Evolutionary conservation across 2,888 invertebrate genomes (phyloP).

Genomic region (Noctua pronuba): DNA sequence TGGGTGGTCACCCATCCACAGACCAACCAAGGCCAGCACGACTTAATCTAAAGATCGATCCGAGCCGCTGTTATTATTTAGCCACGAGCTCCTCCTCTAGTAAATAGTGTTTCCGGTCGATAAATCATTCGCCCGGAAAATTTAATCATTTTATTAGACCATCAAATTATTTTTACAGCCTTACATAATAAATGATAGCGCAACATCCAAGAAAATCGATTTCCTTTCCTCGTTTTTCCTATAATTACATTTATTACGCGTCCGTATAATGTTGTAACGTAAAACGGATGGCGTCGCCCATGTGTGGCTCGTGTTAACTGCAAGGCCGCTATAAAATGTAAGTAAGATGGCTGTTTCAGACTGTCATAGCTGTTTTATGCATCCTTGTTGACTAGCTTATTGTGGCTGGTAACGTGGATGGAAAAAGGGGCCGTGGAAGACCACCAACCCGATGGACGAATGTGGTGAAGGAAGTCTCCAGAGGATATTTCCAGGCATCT

Average conservation of each 20-base stretch:
- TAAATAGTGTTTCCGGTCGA: not conserved
- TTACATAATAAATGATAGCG: slow-evolving; percentile 32
- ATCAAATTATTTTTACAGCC: slow-evolving; percentile 34
- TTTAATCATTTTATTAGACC: slow-evolving; percentile 21
- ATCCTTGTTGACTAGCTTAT: slow-evolving; percentile 23
- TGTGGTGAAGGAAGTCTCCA: too few relatives aligned
- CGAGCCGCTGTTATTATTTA: too few relatives aligned
- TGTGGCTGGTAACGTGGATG: too few relatives aligned
- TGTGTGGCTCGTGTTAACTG: slow-evolving; percentile 34
- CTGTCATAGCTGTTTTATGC: slow-evolving; percentile 5
- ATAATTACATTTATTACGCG: slow-evolving; percentile 45
- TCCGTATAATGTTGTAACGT: slow-evolving; percentile 42
- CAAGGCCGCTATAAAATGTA: slow-evolving; percentile 61
- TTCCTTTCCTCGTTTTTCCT: slow-evolving; percentile 46
- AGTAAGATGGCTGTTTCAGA: slow-evolving; percentile 36
- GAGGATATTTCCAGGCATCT: too few relatives aligned
- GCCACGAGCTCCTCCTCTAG: too few relatives aligned
- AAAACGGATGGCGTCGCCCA: slow-evolving; percentile 50
- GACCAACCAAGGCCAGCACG: too few relatives aligned
- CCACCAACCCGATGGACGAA: too few relatives aligned
- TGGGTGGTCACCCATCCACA: too few relatives aligned
- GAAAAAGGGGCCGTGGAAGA: too few relatives aligned
- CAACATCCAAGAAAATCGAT: slow-evolving; percentile 45
- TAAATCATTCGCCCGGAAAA: slow-evolving; percentile 3
- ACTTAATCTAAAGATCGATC: too few relatives aligned